These are phyloP conservation scores for Petroica traversi DNA, from an alignment of 2,113 vertebrate genomes.

Conservation along the genomic window DNA sequence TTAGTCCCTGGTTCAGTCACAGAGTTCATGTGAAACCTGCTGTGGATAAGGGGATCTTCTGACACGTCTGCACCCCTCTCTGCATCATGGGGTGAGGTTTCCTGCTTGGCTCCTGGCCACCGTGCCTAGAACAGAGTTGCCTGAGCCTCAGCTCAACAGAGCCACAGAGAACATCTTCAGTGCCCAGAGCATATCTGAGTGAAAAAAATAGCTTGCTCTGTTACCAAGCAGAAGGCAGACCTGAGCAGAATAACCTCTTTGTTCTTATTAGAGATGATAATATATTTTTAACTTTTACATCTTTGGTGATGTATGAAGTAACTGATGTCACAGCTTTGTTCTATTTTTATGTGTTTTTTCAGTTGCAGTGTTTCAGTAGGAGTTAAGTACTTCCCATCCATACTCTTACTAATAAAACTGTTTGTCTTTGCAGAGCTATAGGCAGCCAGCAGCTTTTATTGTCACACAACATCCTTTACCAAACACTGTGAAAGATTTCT, in stretches of 20 bases:
- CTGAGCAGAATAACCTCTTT: neutral
- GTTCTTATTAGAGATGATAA: neutral
- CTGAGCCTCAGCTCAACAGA: neutral
- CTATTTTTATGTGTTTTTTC: neutral
- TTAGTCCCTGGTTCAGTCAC: neutral
- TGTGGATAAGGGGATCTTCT: neutral
- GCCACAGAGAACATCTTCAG: neutral
- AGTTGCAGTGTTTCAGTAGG: neutral
- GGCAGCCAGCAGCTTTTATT: constrained; percentile 96
- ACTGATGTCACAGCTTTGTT: neutral
- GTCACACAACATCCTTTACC: constrained; percentile 97
- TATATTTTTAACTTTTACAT: neutral
- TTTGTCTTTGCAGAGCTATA: constrained; percentile 88
- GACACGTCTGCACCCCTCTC: neutral
- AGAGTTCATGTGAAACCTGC: neutral
- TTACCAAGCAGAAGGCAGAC: neutral
- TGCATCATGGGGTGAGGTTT: neutral
- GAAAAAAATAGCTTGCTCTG: neutral
- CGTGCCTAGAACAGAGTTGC: neutral
- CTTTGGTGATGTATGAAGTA: neutral
- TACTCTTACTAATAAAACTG: neutral
- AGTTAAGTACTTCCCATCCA: neutral
- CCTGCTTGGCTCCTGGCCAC: neutral
- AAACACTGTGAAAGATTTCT: constrained; percentile 98
- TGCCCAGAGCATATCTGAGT: rapidly evolving